phyloP scores from a whole-genome alignment of 1,140 invertebrate genomes.

The Heliconius himera region DNA sequence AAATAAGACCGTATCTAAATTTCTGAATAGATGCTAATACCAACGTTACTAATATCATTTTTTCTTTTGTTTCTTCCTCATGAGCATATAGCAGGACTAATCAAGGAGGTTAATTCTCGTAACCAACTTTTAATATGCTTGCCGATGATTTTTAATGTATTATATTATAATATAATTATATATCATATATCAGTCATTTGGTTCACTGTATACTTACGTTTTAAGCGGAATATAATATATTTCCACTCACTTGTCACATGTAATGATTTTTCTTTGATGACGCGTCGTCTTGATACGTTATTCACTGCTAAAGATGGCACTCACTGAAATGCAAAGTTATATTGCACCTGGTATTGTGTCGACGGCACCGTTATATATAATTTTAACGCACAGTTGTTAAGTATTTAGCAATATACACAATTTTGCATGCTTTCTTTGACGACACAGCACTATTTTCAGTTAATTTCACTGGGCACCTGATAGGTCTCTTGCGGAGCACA shows the following conservation, averaged over 20 bases:
- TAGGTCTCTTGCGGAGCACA: slow-evolving; percentile 67
- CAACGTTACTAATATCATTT: slow-evolving; percentile 77
- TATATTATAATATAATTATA: slow-evolving; percentile 54
- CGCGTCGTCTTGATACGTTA: slow-evolving; percentile 53
- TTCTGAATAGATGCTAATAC: slow-evolving; percentile 48
- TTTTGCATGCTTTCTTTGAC: slow-evolving; percentile 81
- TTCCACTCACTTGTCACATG: slow-evolving; percentile 86
- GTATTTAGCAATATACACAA: slow-evolving; percentile 82
- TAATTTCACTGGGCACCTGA: slow-evolving; percentile 75
- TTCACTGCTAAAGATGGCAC: slow-evolving; percentile 78
- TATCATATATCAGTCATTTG: slow-evolving; percentile 1
- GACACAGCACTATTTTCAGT: slow-evolving; percentile 79
- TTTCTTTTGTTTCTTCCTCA: slow-evolving; percentile 76
- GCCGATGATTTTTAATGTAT: slow-evolving; percentile 71
- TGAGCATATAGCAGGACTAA: slow-evolving; percentile 80
- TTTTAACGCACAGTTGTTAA: slow-evolving; percentile 83
- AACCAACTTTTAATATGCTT: slow-evolving; percentile 78
- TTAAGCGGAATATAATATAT: slow-evolving; percentile 58
- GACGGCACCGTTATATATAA: slow-evolving; percentile 84
- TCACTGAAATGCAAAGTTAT: slow-evolving; percentile 84
- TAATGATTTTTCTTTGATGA: slow-evolving; percentile 83
- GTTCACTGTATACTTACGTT: slow-evolving; percentile 60
- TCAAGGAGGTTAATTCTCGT: slow-evolving; percentile 77
- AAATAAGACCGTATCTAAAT: slow-evolving; percentile 28
- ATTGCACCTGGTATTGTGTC: slow-evolving; percentile 84